Conservation (phyloP, 1,140 invertebrate genomes). For the Neelides sp. region DNA sequence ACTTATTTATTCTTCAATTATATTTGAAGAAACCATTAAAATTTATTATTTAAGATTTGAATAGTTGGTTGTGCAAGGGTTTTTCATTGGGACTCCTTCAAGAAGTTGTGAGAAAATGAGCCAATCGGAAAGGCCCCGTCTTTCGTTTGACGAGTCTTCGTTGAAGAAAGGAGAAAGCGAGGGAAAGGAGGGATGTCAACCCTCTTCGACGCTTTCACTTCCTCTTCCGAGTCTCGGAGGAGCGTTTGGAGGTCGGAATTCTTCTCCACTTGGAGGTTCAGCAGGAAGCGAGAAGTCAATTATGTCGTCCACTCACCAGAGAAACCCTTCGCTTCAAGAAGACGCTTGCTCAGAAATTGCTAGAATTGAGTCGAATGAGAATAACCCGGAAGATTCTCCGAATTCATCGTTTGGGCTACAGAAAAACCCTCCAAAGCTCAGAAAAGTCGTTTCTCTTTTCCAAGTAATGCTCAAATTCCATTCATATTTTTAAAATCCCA, state of each 20-base stretch:
- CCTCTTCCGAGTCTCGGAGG: background rate
- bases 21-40: too few species aligned
- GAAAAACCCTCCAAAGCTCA: slow-evolving; percentile 10
- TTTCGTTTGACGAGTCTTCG: slow-evolving; percentile 24
- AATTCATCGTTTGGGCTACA: background rate
- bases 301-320: background rate
- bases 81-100: too few species aligned
- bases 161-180: slow-evolving; percentile 14
- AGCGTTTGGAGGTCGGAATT: background rate
- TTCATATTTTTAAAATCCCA: background rate
- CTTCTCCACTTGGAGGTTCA: background rate
- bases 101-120: too few species aligned
- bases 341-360: slow-evolving; percentile 32
- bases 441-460: slow-evolving; percentile 13
- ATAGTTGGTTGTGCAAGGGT: too few species aligned
- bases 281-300: background rate
- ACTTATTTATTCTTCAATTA: too few species aligned
- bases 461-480: slow-evolving; percentile 1
- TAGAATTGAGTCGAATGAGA: slow-evolving; percentile 21
- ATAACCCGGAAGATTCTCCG: slow-evolving; percentile 1
- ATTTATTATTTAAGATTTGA: too few species aligned
- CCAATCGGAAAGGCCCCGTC: too few species aligned
- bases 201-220: background rate
- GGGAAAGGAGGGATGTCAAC: background rate
- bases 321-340: slow-evolving; percentile 30